Evolutionary conservation across 1,140 invertebrate genomes (phyloP), one percentile per base, ranked within the genome.

Genomic region (Drosophila pandora): DNA sequence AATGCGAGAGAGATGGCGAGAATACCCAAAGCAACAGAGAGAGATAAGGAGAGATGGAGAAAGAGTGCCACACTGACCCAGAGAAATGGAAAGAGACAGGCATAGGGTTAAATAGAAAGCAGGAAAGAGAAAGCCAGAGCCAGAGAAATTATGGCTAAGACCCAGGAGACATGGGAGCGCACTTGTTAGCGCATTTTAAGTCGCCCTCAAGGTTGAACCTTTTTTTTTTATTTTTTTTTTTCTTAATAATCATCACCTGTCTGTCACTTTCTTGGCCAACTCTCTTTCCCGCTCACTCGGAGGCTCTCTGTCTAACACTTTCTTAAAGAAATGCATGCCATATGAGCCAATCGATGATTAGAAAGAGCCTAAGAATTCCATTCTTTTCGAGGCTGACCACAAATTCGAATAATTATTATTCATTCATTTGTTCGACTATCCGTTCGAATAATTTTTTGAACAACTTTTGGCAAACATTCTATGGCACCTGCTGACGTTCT

Each of bases 141-240:
- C 39, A 32, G 28, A 9, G 49, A 34, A 32, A 52, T 34, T 52
- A 30, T 32, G 49, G 17, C 68, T 81, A 57, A 61, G 59, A 73
- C 55, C 47, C 50, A 54, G 45, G 39, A 54, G 63, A 74, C 79
- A 78, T 75, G 78, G 62, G 64, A 72, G 78, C 69, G 63, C 55
- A 43, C 65, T 76, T 79, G 83, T 87, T 82, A 68, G 65, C 65
- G 56, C 82, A 82, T 82, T 87, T 79, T 82, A 88, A 87, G 83
- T 50, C 37, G 23, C 34, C 21, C 13, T 37, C 82, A 88, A 79
- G 82, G 82, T 21, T 68, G 49, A 43, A 56, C 48, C 45, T 50
- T 23, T 47, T 4, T 28, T 28, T 28, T 28, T 28, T n/a, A n/a
- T 0, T 17, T 17, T 17, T 17, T 28, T 28, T 28, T 9, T 41